Percentiles rank a stretch among this genome's conserved stretches.
These are phyloP conservation scores for Parochlus steinenii DNA, from an alignment of 2,888 invertebrate species.

Conservation along the genomic window DNA sequence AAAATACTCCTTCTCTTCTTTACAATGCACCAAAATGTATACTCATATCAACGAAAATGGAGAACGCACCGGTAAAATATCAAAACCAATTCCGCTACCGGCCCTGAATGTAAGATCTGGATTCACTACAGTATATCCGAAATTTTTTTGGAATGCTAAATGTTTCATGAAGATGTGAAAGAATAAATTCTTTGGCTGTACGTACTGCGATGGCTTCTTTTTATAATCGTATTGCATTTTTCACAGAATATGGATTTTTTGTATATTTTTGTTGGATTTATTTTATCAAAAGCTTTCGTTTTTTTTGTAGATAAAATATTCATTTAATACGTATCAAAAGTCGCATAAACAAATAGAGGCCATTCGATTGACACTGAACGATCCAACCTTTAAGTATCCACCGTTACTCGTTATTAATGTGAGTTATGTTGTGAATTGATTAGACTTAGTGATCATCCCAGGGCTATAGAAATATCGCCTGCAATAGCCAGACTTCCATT, in stretches of 20 bases:
- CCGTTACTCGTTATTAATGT: conserved; percentile 53
- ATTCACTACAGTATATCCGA: too few species aligned
- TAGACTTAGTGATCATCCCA: background rate
- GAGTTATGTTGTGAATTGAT: conserved; percentile 27
- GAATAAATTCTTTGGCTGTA: background rate
- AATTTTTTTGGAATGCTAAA: too few species aligned
- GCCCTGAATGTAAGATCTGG: conserved; percentile 60
- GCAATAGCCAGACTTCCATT: too few species aligned
- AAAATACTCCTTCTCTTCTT: conserved; percentile 54
- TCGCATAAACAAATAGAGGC: conserved; percentile 39
- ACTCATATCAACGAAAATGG: conserved; percentile 44
- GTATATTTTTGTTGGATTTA: too few species aligned
- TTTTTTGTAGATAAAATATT: conserved; percentile 45
- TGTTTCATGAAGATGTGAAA: background rate
- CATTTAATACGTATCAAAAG: conserved; percentile 46
- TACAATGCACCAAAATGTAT: conserved; percentile 47
- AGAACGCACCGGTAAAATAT: conserved; percentile 35
- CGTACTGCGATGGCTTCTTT: background rate
- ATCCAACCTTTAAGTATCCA: conserved; percentile 41
- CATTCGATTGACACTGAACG: conserved; percentile 37
- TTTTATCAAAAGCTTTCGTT: conserved; percentile 7
- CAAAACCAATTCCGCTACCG: conserved; percentile 47
- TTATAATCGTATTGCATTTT: background rate
- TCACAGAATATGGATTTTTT: background rate
- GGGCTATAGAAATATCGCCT: background rate